Percentiles rank a stretch among this genome's conserved stretches.
These are phyloP conservation scores for Sphinx pinastri DNA, from an alignment of 2,888 invertebrate species.

Conservation along the genomic window DNA sequence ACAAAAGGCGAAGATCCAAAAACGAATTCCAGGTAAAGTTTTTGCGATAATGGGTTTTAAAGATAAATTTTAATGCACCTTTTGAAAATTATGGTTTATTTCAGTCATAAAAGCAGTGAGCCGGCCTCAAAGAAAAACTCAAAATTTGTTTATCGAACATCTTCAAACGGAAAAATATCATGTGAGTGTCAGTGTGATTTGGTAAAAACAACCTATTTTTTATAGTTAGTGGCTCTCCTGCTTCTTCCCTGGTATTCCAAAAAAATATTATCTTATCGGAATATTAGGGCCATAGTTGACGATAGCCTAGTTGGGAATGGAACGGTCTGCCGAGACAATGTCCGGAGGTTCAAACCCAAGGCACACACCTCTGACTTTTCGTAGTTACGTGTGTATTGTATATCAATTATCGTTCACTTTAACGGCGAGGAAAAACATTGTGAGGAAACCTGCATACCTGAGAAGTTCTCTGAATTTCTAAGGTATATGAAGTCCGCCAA, in stretches of 20 bases:
- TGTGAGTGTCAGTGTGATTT: conserved; percentile 53
- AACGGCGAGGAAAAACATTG: no score
- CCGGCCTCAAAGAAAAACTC: conserved; percentile 56
- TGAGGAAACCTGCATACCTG: no score
- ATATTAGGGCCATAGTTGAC: not conserved
- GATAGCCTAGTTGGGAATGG: no score
- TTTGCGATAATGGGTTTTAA: not conserved
- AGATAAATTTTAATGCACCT: not conserved
- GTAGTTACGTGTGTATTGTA: no score
- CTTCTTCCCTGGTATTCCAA: not conserved
- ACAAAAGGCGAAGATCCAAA: conserved; percentile 50
- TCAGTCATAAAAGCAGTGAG: conserved; percentile 49
- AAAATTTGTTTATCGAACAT: conserved; percentile 69
- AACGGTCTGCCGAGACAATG: no score
- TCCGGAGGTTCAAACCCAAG: no score
- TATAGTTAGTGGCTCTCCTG: not conserved
- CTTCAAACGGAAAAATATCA: conserved; percentile 46
- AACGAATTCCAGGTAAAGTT: conserved; percentile 40
- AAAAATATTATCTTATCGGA: not conserved
- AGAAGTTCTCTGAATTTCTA: no score
- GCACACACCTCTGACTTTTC: no score
- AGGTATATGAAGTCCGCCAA: no score
- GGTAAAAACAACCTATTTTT: conserved; percentile 2
- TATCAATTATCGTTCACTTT: no score
- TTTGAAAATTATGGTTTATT: conserved; percentile 32